A percentile compares a stretch with the other conserved stretches of the same genome.
phyloP scores from a whole-genome alignment of 2,113 vertebrate species.

The pig (Sus scrofa) region T2T-Sscrofa CM000822.6:33000501-33001000 shows the following conservation, averaged over 20 bases:
- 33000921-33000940: neutral
- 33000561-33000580: no score
- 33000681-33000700: no score
- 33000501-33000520: neutral
- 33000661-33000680: no score
- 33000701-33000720: neutral
- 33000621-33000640: no score
- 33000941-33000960: neutral
- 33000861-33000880: neutral
- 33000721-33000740: neutral
- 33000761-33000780: no score
- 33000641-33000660: no score
- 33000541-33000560: no score
- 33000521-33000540: no score
- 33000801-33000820: neutral
- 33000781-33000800: no score
- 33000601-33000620: no score
- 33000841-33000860: neutral
- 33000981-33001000: neutral
- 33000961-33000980: neutral
- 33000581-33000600: no score
- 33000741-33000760: no score
- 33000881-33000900: neutral
- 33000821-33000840: neutral
- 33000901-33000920: neutral